Conservation (phyloP, 2,797 vertebrate species). For the Onychomys arenicola region DNA sequence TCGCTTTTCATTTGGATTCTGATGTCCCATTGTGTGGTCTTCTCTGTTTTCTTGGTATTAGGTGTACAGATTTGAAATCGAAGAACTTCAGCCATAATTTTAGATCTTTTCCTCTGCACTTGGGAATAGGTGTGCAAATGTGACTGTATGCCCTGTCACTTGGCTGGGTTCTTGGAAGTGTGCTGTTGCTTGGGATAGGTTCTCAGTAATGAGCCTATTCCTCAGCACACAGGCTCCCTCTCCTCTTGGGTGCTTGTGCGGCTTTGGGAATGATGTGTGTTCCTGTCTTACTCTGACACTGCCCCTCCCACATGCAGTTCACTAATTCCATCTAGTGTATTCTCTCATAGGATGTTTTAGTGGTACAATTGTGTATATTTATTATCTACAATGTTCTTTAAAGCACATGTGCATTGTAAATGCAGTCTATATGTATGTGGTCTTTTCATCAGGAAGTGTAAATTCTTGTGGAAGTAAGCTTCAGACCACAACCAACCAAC, state of each 20-base stretch:
- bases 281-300: constrained; percentile 10
- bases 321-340: too few relatives aligned
- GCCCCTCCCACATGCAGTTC: background rate
- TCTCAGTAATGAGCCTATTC: background rate
- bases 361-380: background rate
- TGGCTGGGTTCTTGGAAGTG: background rate
- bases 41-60: constrained; percentile 1
- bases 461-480: constrained; percentile 44
- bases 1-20: background rate
- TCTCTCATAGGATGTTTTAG: background rate
- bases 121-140: too few relatives aligned
- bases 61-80: constrained; percentile 10
- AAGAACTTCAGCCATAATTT: background rate
- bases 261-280: constrained; percentile 8
- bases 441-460: constrained; percentile 45
- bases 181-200: background rate
- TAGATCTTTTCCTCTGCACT: background rate
- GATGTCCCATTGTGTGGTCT: background rate
- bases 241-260: background rate
- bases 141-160: background rate
- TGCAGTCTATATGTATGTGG: background rate
- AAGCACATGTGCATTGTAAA: background rate
- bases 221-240: background rate
- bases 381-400: background rate
- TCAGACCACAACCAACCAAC: constrained; percentile 55